Percentiles rank a stretch among this genome's conserved stretches.
Evolutionary conservation across 1,140 invertebrate genomes (phyloP).

Genomic region (Lanistes nyassanus): DNA sequence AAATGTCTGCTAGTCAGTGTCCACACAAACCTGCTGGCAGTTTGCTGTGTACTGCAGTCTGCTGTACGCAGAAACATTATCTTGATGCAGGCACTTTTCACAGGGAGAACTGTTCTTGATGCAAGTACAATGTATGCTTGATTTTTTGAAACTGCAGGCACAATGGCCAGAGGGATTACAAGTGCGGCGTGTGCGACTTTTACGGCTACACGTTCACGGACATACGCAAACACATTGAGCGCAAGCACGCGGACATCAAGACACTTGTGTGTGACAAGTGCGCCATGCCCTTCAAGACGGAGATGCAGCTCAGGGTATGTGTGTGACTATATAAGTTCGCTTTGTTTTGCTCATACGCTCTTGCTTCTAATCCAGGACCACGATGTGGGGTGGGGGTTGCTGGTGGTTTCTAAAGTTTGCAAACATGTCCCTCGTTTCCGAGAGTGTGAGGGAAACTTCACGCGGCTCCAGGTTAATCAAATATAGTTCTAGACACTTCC

Average conservation of each 20-base stretch:
- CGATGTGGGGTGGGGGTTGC: too few relatives aligned
- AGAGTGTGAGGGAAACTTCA: too few relatives aligned
- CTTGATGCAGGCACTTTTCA: too few relatives aligned
- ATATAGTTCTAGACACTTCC: too few relatives aligned
- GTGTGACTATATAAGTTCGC: too few relatives aligned
- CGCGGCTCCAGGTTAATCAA: too few relatives aligned
- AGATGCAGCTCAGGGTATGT: slow-evolving; percentile 53
- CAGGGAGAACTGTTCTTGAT: neutral
- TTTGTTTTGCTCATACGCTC: too few relatives aligned
- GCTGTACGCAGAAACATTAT: too few relatives aligned
- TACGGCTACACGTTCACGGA: slow-evolving; percentile 69
- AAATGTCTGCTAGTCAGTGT: neutral
- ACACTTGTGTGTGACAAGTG: slow-evolving; percentile 63
- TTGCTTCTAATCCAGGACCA: too few relatives aligned
- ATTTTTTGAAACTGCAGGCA: slow-evolving; percentile 45
- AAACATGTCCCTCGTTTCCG: too few relatives aligned
- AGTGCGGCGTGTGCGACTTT: slow-evolving; percentile 68
- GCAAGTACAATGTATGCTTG: neutral
- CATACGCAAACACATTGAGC: slow-evolving; percentile 68
- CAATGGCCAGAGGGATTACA: slow-evolving; percentile 62
- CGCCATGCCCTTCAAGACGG: slow-evolving; percentile 57
- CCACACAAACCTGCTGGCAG: neutral
- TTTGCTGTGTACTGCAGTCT: neutral
- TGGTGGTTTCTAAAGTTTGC: too few relatives aligned
- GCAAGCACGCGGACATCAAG: slow-evolving; percentile 64